Evolutionary conservation across 2,888 invertebrate species (phyloP), one percentile per base, ranked within the genome.

Genomic region (Venusia cambrica): DNA sequence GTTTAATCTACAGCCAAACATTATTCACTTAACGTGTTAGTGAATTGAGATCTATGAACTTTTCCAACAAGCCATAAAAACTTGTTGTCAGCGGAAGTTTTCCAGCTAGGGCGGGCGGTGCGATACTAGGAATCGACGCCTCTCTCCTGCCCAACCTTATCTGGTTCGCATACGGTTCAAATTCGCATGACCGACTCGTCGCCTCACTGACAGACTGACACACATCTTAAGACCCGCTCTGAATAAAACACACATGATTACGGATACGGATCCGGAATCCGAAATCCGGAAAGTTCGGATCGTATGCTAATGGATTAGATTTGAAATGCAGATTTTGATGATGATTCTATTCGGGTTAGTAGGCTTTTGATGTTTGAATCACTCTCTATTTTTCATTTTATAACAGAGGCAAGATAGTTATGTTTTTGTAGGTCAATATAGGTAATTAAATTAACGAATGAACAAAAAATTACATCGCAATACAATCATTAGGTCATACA

Each of bases 211-310:
- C 51, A 56, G 48, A 57, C 53, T 40, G 35, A 39, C 48, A 46
- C 34, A 42, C 30, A 38, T 36, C 51, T 15, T 35, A 28, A 27
- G 72, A 57, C 66, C 42, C 69, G 70, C 66, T 71, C 72, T 66
- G 55, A 65, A 70, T 69, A 60, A 58, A 38, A 44, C 42, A 45
- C 41, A 44, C 26, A 45, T 45, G 42, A 27, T 38, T 31, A 48
- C 38, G 36, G 38, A 47, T 43, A 26, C 42, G 32, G 37, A 38
- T 47, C 43, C 45, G 47, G 37, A 41, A 38, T 45, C 40, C 28
- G 35, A 40, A 39, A 32, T 29, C 25, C 36, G 45, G 38, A 32
- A 36, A 35, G 28, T 29, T 34, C 20, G 30, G 26, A 33, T 19
- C 11, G 30, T 35, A 42, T 42, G 39, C 17, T 45, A 48, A 48